Conservation (phyloP, 1,140 invertebrate genomes). For the Theocolax elegans region DNA sequence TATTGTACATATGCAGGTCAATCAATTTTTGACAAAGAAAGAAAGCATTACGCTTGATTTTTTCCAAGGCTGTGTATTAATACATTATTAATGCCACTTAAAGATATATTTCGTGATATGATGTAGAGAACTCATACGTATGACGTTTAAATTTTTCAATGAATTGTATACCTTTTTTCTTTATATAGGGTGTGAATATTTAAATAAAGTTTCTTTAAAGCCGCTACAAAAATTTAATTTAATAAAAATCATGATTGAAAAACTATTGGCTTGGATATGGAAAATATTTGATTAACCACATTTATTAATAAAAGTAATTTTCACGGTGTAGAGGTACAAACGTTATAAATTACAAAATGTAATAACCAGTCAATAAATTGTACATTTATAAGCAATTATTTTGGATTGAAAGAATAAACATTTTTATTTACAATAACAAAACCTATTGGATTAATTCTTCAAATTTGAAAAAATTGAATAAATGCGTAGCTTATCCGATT, state of each 20-base stretch:
- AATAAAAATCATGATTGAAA: neutral
- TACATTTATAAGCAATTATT: conserved; percentile 20
- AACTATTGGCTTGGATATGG: neutral
- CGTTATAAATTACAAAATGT: neutral
- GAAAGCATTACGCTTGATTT: conserved; percentile 32
- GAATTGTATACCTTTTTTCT: too few species aligned
- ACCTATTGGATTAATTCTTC: too few species aligned
- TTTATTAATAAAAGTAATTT: neutral
- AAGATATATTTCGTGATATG: conserved; percentile 30
- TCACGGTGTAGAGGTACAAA: neutral
- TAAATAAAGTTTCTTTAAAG: too few species aligned
- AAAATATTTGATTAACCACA: neutral
- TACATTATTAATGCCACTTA: conserved; percentile 27
- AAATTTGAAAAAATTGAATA: too few species aligned
- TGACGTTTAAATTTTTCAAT: too few species aligned
- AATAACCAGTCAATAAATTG: neutral
- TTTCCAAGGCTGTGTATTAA: conserved; percentile 39
- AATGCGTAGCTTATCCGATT: too few species aligned
- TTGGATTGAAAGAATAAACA: conserved; percentile 34
- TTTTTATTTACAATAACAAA: conserved; percentile 28
- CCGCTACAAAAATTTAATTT: too few species aligned
- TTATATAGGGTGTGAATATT: too few species aligned
- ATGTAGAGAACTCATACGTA: too few species aligned
- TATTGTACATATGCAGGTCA: conserved; percentile 31
- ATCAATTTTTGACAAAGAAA: conserved; percentile 32